Evolutionary conservation across 2,888 invertebrate species (phyloP).

Genomic region (Aricia artaxerxes): DNA sequence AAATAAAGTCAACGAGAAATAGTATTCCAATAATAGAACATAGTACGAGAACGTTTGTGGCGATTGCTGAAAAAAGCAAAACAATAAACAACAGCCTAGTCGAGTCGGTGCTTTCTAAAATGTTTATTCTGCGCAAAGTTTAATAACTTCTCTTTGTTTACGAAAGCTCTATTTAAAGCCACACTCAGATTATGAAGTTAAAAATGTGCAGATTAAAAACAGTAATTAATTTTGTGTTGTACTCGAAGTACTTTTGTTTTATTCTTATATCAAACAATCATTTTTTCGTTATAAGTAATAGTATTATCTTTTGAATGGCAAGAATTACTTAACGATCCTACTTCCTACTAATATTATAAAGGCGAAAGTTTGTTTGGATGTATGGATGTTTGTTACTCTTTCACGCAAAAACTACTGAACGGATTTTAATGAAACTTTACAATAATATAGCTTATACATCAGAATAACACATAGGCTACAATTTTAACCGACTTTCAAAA

Average conservation of each 20-base stretch:
- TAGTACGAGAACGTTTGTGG: not conserved
- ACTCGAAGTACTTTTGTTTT: not conserved
- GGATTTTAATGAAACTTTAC: no score
- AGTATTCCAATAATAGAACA: constrained; percentile 1
- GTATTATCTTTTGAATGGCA: no score
- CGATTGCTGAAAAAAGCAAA: not conserved
- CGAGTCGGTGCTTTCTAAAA: constrained; percentile 25
- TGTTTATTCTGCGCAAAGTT: constrained; percentile 6
- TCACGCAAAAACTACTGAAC: no score
- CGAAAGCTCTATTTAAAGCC: constrained; percentile 20
- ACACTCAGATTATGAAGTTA: constrained; percentile 3
- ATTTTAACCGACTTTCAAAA: no score
- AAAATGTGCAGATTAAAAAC: constrained; percentile 14
- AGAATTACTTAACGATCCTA: no score
- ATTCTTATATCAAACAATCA: not conserved
- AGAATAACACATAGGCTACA: no score
- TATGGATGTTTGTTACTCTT: no score
- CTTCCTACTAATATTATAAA: no score
- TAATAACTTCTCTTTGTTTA: constrained; percentile 26
- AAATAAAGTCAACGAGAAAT: not conserved
- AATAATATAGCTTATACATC: no score
- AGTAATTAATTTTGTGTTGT: not conserved
- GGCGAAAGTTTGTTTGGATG: no score
- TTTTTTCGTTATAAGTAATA: not conserved
- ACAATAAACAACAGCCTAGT: constrained; percentile 11